Evolutionary conservation across 2,797 vertebrate genomes (phyloP).

Genomic region (Orestias chungarensis): DNA sequence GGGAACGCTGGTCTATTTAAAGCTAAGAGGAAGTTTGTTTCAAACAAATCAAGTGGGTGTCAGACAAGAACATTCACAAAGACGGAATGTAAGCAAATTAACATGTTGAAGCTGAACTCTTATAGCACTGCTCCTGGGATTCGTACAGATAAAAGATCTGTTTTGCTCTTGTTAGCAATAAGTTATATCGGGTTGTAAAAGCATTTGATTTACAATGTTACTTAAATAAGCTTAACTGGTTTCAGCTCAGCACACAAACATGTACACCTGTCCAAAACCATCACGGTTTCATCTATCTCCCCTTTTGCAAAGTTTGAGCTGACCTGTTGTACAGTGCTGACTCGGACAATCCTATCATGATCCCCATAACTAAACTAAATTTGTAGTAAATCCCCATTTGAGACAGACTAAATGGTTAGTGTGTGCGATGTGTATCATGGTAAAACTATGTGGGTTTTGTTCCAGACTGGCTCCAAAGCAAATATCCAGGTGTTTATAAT

Average conservation of each 20-base stretch:
- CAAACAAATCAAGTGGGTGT: slow-evolving; percentile 5
- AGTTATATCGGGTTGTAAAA: background rate
- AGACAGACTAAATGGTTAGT: slow-evolving; percentile 12
- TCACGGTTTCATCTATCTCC: slow-evolving; percentile 25
- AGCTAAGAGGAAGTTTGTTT: background rate
- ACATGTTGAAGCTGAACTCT: background rate
- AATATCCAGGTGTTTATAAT: slow-evolving; percentile 43
- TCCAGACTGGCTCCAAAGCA: slow-evolving; percentile 14
- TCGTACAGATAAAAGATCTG: background rate
- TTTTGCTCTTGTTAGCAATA: background rate
- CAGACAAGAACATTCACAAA: background rate
- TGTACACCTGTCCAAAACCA: slow-evolving; percentile 18
- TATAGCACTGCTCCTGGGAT: too few relatives aligned
- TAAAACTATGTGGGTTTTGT: slow-evolving; percentile 13
- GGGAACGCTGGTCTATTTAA: background rate
- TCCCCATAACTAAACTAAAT: slow-evolving; percentile 35
- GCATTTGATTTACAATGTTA: background rate
- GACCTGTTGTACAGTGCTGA: slow-evolving; percentile 46
- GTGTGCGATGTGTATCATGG: slow-evolving; percentile 30
- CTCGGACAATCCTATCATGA: slow-evolving; percentile 39
- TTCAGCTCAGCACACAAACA: slow-evolving; percentile 13
- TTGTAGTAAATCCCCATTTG: slow-evolving; percentile 54
- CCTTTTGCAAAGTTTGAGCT: slow-evolving; percentile 19
- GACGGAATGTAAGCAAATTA: background rate
- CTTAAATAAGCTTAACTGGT: background rate